Conservation (phyloP, 2,113 vertebrate genomes). For the Pseudois nayaur region DNA sequence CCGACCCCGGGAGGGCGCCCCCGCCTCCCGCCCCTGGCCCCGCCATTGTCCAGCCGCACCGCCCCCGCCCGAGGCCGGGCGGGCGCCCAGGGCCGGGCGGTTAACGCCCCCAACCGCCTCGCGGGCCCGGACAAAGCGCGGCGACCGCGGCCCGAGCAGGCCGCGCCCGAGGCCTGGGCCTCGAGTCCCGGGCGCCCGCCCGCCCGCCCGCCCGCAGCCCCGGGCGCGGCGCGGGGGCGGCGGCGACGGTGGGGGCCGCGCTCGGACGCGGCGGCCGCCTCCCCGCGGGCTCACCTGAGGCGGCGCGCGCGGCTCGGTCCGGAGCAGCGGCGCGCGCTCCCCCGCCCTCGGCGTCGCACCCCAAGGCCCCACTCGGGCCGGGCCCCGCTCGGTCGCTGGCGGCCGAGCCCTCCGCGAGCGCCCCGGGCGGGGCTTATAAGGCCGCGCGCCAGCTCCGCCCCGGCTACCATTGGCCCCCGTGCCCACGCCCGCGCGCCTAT, state of each 20-base stretch:
- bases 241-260: constrained; percentile 13
- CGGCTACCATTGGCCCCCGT: constrained; percentile 50
- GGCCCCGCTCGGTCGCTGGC: constrained; percentile 61
- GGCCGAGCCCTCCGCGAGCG: constrained; percentile 65
- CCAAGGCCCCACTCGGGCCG: constrained; percentile 39
- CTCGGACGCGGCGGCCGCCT: constrained; percentile 10
- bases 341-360: constrained; percentile 45
- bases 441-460: constrained; percentile 51
- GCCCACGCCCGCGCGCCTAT: constrained; percentile 53
- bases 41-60: constrained; percentile 51
- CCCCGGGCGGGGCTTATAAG: constrained; percentile 57
- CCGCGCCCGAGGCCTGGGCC: constrained; percentile 69
- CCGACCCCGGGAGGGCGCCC: not conserved
- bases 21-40: constrained; percentile 31
- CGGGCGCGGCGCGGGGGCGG: constrained; percentile 31
- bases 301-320: constrained; percentile 45
- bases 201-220: constrained; percentile 18
- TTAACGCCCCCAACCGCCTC: constrained; percentile 56
- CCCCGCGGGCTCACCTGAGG: constrained; percentile 65
- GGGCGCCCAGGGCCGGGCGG: not conserved
- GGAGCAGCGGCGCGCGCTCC: constrained; percentile 56
- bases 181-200: constrained; percentile 31
- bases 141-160: constrained; percentile 47
- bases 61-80: not conserved
- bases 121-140: constrained; percentile 55